These are phyloP conservation scores for Rotaria magnacalcarata DNA, from an alignment of 2,888 invertebrate species.

Conservation along the genomic window DNA sequence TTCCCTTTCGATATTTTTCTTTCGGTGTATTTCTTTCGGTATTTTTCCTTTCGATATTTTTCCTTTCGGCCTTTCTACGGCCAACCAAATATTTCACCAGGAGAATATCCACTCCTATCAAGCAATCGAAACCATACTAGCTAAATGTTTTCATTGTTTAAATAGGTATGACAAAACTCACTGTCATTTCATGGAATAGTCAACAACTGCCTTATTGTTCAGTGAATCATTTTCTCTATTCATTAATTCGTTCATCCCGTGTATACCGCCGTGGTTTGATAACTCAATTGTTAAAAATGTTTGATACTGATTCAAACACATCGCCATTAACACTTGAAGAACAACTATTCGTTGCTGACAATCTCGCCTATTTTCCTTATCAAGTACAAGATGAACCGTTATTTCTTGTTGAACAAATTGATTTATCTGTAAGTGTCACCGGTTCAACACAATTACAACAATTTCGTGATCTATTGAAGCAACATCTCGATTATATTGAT, in stretches of 20 bases:
- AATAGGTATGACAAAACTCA: too few species aligned
- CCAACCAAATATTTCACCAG: too few species aligned
- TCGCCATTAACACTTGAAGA: constrained; percentile 79
- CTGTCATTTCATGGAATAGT: too few species aligned
- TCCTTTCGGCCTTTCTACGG: too few species aligned
- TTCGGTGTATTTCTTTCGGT: too few species aligned
- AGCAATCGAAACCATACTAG: too few species aligned
- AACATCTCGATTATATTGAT: constrained; percentile 61
- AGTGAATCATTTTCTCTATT: constrained; percentile 86
- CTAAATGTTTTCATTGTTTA: too few species aligned
- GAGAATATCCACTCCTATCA: too few species aligned
- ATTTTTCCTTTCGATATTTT: too few species aligned
- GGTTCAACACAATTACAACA: constrained; percentile 90
- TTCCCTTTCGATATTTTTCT: too few species aligned
- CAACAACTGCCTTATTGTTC: constrained; percentile 55
- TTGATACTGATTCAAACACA: constrained; percentile 65
- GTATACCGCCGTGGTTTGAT: constrained; percentile 87
- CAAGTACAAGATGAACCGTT: constrained; percentile 87
- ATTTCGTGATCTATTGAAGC: constrained; percentile 71
- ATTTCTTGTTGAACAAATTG: constrained; percentile 95
- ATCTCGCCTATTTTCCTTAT: constrained; percentile 89
- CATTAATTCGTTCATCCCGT: constrained; percentile 80
- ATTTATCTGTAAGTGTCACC: constrained; percentile 89
- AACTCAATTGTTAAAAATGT: constrained; percentile 82
- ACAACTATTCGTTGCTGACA: constrained; percentile 93